A percentile compares a stretch with the other conserved stretches of the same genome.
phyloP scores from a whole-genome alignment of 2,888 invertebrate species.

The Tachina fera region DNA sequence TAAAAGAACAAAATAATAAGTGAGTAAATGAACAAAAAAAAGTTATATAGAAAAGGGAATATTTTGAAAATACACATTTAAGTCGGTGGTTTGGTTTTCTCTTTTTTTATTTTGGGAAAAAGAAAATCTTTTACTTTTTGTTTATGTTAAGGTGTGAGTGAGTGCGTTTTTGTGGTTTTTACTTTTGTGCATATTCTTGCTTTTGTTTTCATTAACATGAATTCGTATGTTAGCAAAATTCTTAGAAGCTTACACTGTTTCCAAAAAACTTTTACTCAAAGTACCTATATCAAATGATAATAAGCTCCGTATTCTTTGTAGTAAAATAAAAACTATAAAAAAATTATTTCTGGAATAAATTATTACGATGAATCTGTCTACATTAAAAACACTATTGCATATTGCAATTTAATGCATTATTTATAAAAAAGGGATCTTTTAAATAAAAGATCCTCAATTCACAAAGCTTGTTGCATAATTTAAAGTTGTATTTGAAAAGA shows the following conservation, averaged over 20 bases:
- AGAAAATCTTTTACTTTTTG: background rate
- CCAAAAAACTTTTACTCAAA: background rate
- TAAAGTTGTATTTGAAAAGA: no score
- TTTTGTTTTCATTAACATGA: constrained; percentile 26
- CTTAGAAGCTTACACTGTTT: constrained; percentile 13
- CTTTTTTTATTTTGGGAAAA: background rate
- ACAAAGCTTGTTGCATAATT: no score
- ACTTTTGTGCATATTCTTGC: constrained; percentile 14
- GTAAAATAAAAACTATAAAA: background rate
- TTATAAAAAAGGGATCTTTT: no score
- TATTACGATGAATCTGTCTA: no score
- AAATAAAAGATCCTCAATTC: no score
- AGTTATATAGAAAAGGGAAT: constrained; percentile 8
- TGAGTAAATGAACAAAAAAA: constrained; percentile 3
- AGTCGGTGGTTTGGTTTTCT: constrained; percentile 8
- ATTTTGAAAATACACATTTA: constrained; percentile 22
- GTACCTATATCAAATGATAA: background rate
- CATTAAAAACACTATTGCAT: no score
- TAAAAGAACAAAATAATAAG: background rate
- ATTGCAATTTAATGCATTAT: no score
- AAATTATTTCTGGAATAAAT: no score
- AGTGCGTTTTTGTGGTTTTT: constrained; percentile 40
- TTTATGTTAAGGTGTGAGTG: background rate
- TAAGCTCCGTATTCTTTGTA: background rate
- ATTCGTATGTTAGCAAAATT: constrained; percentile 6